Evolutionary conservation across 1,140 invertebrate species (phyloP).

Genomic region (Drosophila pectinifera): DNA sequence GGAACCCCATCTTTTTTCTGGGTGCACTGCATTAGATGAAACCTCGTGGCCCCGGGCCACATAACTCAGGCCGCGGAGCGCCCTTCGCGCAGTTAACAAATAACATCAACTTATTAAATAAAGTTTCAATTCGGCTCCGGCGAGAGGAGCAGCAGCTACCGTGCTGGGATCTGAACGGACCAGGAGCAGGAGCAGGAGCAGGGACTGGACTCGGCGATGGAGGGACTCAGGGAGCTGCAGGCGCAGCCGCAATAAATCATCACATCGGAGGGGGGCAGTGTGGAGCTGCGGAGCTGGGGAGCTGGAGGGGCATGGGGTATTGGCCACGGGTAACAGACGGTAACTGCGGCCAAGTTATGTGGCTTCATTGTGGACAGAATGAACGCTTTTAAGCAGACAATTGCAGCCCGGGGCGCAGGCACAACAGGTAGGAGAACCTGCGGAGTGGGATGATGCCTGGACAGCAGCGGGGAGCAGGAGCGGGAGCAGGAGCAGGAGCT

Average conservation of each 20-base stretch:
- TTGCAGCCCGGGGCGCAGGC: constrained; percentile 78
- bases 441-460: constrained; percentile 32
- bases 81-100: constrained; percentile 79
- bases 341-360: constrained; percentile 80
- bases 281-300: not conserved
- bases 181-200: constrained; percentile 1
- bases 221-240: constrained; percentile 60
- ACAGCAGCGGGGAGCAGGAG: constrained; percentile 17
- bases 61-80: constrained; percentile 65
- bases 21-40: constrained; percentile 50
- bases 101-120: constrained; percentile 84
- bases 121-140: constrained; percentile 72
- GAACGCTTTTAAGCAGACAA: constrained; percentile 83
- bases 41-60: constrained; percentile 17
- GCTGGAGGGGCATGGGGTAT: constrained; percentile 4
- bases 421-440: constrained; percentile 57
- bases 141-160: constrained; percentile 62
- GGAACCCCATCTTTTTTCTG: constrained; percentile 1
- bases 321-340: constrained; percentile 46
- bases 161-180: constrained; percentile 61
- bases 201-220: constrained; percentile 8
- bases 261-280: constrained; percentile 64
- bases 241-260: constrained; percentile 80
- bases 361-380: constrained; percentile 83
- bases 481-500: constrained; percentile 6